phyloP scores from a whole-genome alignment of 2,888 invertebrate genomes.

The Rhamnusium bicolor region DNA sequence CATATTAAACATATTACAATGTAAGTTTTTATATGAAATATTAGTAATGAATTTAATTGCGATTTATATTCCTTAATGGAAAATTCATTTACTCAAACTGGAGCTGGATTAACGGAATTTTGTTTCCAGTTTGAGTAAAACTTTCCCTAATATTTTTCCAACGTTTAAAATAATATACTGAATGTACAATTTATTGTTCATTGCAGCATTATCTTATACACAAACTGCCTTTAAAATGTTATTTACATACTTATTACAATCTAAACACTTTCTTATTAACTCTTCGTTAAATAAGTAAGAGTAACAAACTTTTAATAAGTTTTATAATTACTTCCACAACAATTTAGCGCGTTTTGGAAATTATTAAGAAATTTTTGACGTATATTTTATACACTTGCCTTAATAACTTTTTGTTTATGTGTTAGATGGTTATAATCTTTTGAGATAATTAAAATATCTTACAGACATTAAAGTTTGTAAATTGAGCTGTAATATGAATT shows the following conservation, averaged over 20 bases:
- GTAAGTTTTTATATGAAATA: too few relatives aligned
- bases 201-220: not conserved
- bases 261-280: constrained; percentile 20
- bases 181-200: too few relatives aligned
- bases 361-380: constrained; percentile 15
- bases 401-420: constrained; percentile 17
- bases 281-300: constrained; percentile 20
- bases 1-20: too few relatives aligned
- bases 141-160: too few relatives aligned
- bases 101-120: too few relatives aligned
- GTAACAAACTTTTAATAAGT: constrained; percentile 44
- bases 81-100: too few relatives aligned
- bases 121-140: too few relatives aligned
- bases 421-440: constrained; percentile 2
- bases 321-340: constrained; percentile 44
- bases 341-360: constrained; percentile 17
- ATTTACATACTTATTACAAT: constrained; percentile 19
- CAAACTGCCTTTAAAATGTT: not conserved
- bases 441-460: constrained; percentile 23
- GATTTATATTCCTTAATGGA: too few relatives aligned
- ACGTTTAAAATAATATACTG: too few relatives aligned
- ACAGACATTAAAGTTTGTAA: not conserved
- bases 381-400: constrained; percentile 18
- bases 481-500: not conserved
- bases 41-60: too few relatives aligned